Percentiles rank a stretch among this genome's conserved stretches.
Evolutionary conservation across 2,888 invertebrate genomes (phyloP).

Genomic region (Cactoblastis cactorum): DNA sequence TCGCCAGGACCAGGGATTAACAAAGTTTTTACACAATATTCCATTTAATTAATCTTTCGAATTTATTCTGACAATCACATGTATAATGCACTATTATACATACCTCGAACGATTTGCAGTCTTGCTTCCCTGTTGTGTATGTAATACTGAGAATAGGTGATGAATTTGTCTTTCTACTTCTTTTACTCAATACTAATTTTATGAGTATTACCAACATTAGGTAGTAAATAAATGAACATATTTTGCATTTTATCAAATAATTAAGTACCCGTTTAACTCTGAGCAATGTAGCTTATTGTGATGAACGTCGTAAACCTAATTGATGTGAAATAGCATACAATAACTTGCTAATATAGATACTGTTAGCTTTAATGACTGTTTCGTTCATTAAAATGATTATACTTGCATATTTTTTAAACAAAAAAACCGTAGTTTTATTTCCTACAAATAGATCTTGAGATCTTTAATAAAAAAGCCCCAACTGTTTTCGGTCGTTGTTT

Average conservation of each 20-base stretch:
- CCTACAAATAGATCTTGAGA: background rate
- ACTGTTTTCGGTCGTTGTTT: background rate
- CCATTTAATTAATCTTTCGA: slow-evolving; percentile 15
- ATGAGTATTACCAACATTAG: too few relatives aligned
- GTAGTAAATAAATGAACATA: background rate
- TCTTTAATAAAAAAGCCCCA: background rate
- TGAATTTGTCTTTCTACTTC: too few relatives aligned
- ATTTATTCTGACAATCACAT: slow-evolving; percentile 1
- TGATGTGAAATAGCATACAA: slow-evolving; percentile 22
- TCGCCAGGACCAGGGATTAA: slow-evolving; percentile 40
- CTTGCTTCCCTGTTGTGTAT: background rate
- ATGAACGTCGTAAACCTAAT: slow-evolving; percentile 26
- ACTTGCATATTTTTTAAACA: slow-evolving; percentile 16
- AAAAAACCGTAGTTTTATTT: slow-evolving; percentile 11
- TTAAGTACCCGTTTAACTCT: background rate
- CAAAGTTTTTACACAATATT: slow-evolving; percentile 55
- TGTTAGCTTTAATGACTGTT: slow-evolving; percentile 19
- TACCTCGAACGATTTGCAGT: background rate
- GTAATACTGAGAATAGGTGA: background rate
- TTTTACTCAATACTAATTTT: too few relatives aligned
- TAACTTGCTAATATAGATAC: slow-evolving; percentile 13
- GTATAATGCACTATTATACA: background rate
- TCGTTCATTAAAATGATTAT: slow-evolving; percentile 19
- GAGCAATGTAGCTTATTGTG: slow-evolving; percentile 4
- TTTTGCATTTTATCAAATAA: background rate